Evolutionary conservation across 2,797 vertebrate genomes (phyloP).

Genomic region (Karalla daura): DNA sequence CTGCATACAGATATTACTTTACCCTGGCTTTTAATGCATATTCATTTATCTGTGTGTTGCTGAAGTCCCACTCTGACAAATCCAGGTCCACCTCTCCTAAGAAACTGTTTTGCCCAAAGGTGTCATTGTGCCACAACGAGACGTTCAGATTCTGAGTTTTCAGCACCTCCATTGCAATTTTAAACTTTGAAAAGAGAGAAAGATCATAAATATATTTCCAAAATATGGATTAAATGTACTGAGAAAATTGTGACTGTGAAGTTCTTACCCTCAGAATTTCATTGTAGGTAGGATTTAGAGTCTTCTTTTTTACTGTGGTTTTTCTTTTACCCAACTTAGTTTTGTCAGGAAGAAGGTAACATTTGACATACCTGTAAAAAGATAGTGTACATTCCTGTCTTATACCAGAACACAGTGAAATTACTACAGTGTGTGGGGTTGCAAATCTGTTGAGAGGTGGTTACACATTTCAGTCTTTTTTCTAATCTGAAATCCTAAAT

Average conservation of each 20-base stretch:
- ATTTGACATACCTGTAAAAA: constrained; percentile 92
- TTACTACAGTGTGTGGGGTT: neutral
- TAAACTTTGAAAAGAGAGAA: constrained; percentile 84
- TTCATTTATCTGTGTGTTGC: constrained; percentile 89
- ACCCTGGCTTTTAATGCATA: constrained; percentile 90
- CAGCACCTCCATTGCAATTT: constrained; percentile 83
- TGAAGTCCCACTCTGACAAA: constrained; percentile 91
- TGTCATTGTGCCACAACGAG: constrained; percentile 95
- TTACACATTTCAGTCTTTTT: neutral
- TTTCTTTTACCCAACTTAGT: constrained; percentile 94
- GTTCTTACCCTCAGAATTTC: constrained; percentile 91
- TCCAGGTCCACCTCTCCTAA: constrained; percentile 93
- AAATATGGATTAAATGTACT: neutral
- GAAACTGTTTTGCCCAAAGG: constrained; percentile 92
- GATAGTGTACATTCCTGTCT: no score
- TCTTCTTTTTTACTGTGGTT: constrained; percentile 92
- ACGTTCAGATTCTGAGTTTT: constrained; percentile 88
- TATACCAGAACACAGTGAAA: no score
- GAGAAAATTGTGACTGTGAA: no score
- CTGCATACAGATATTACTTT: constrained; percentile 9
- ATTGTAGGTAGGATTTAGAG: constrained; percentile 91
- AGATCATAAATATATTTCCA: neutral
- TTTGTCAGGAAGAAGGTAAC: constrained; percentile 93
- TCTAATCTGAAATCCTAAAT: neutral
- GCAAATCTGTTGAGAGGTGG: neutral